A percentile compares a stretch with the other conserved stretches of the same genome.
Conservation (phyloP, 92 coral and sea anemone species). For the Parazoanthus atlanticus region DNA sequence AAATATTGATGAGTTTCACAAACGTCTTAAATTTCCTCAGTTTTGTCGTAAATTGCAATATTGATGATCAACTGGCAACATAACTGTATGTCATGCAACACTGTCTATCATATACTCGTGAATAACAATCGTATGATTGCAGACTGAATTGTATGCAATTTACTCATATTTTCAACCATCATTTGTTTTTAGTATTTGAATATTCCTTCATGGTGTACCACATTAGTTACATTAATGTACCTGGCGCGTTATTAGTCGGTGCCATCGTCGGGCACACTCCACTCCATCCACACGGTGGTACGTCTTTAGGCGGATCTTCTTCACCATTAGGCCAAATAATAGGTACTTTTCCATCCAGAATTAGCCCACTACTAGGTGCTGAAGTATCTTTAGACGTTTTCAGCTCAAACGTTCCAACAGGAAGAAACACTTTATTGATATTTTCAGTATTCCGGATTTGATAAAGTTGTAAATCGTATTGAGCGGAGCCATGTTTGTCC, state of each 20-base stretch:
- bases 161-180: too few relatives aligned
- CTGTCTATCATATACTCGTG: too few relatives aligned
- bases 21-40: too few relatives aligned
- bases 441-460: not conserved
- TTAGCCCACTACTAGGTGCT: not conserved
- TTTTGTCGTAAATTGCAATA: too few relatives aligned
- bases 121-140: too few relatives aligned
- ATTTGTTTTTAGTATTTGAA: too few relatives aligned
- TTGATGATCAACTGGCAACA: too few relatives aligned
- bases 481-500: not conserved
- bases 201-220: too few relatives aligned
- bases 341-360: not conserved
- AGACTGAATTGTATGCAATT: too few relatives aligned
- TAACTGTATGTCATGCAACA: too few relatives aligned
- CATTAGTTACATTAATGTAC: not conserved
- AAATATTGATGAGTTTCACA: too few relatives aligned
- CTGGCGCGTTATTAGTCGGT: not conserved
- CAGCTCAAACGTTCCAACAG: not conserved
- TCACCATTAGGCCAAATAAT: not conserved
- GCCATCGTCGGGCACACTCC: not conserved
- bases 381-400: not conserved
- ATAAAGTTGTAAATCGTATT: not conserved
- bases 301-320: not conserved
- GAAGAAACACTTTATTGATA: not conserved
- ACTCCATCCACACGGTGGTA: not conserved